Conservation (phyloP, 2,113 vertebrate species). For the Athene cunicularia region DNA sequence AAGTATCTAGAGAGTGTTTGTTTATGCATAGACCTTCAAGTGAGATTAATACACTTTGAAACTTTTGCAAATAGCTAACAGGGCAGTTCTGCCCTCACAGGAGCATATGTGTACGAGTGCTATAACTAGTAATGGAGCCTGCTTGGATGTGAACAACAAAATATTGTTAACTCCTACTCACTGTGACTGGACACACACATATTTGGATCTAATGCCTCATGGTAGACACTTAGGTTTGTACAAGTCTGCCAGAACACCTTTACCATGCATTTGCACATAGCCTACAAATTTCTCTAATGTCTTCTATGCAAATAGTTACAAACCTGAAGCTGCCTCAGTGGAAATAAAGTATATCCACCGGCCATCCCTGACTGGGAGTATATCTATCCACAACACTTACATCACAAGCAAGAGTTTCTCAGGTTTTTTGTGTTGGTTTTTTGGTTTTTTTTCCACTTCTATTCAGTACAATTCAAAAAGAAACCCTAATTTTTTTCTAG, state of each 20-base stretch:
- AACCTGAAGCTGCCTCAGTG: not conserved
- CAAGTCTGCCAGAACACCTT: not conserved
- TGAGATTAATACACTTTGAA: constrained; percentile 62
- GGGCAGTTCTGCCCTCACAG: not conserved
- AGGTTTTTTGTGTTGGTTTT: too few species aligned
- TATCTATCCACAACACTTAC: not conserved
- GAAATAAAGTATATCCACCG: not conserved
- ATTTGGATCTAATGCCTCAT: not conserved
- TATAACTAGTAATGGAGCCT: not conserved
- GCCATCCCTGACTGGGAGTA: not conserved
- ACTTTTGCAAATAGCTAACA: constrained; percentile 48
- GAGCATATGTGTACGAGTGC: not conserved
- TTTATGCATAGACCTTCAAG: constrained; percentile 55
- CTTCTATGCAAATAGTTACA: not conserved
- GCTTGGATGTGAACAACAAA: not conserved
- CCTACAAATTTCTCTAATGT: not conserved
- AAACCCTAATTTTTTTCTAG: too few species aligned
- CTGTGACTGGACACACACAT: not conserved
- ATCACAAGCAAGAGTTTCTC: not conserved
- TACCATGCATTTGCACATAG: not conserved
- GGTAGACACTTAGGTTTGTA: not conserved
- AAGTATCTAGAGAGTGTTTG: not conserved
- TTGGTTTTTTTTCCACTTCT: not conserved
- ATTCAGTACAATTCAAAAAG: not conserved
- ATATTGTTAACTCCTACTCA: not conserved